phyloP scores from a whole-genome alignment of 2,888 invertebrate genomes.

The Diachrysia chrysitis region DNA sequence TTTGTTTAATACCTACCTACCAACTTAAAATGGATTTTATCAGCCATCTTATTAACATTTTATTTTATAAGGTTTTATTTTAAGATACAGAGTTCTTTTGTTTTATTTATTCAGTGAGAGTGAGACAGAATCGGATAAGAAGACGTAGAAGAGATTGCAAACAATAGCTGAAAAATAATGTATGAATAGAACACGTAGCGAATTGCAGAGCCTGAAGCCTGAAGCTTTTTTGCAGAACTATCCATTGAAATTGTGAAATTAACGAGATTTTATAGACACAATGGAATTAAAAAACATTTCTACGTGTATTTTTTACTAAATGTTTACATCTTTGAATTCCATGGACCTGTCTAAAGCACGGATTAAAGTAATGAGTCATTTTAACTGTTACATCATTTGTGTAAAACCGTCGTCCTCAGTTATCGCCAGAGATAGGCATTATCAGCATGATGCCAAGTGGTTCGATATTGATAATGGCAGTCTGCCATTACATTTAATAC shows the following conservation, averaged over 20 bases:
- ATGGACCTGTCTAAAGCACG: too few relatives aligned
- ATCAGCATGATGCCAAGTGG: slow-evolving; percentile 52
- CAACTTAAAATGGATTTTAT: too few relatives aligned
- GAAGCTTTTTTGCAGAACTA: not conserved
- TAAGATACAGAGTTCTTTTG: too few relatives aligned
- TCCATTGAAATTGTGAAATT: not conserved
- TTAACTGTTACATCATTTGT: slow-evolving; percentile 28
- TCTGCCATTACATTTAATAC: slow-evolving; percentile 25
- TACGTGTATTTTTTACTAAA: not conserved
- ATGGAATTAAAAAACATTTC: not conserved
- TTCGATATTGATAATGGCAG: slow-evolving; percentile 48
- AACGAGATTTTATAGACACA: too few relatives aligned
- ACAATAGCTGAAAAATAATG: not conserved
- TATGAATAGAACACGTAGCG: not conserved
- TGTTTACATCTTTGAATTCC: too few relatives aligned
- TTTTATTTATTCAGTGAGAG: not conserved
- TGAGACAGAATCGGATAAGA: too few relatives aligned
- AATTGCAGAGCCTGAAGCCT: not conserved
- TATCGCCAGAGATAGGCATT: slow-evolving; percentile 54
- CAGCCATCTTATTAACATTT: too few relatives aligned
- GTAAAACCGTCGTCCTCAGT: slow-evolving; percentile 25
- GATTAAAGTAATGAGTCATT: slow-evolving; percentile 19
- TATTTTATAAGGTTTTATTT: not conserved
- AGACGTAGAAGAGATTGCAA: not conserved
- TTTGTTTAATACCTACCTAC: too few relatives aligned